These are phyloP conservation scores for Origma solitaria DNA, from an alignment of 2,113 vertebrate species.

Conservation along the genomic window DNA sequence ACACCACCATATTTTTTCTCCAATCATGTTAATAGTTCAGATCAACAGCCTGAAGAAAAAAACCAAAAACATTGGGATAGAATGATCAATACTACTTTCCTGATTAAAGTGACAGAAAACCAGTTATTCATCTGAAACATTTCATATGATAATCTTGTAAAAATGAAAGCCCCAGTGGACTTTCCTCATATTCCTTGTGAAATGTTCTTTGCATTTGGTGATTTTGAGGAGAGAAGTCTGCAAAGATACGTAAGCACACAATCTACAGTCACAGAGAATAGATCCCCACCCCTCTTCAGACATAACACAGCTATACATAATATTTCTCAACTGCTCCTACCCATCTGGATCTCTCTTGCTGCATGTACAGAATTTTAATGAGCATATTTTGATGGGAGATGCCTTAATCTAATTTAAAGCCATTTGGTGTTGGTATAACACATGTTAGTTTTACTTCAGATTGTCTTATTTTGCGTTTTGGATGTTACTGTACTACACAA, in stretches of 20 bases:
- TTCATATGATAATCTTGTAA: not conserved
- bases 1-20: not conserved
- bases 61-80: not conserved
- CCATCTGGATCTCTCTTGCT: not conserved
- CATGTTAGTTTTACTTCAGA: not conserved
- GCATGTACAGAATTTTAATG: not conserved
- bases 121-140: not conserved
- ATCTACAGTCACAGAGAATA: not conserved
- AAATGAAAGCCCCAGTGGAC: not conserved
- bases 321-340: constrained; percentile 51
- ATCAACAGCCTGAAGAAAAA: not conserved
- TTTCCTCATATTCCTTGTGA: not conserved
- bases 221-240: not conserved
- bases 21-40: not conserved
- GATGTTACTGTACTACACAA: not conserved
- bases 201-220: not conserved
- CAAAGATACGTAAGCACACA: not conserved
- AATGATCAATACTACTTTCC: not conserved
- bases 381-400: not conserved
- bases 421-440: not conserved
- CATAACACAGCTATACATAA: not conserved
- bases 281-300: not conserved
- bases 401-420: not conserved
- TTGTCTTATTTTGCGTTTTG: not conserved
- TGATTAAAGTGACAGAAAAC: not conserved